Percentiles rank a stretch among this genome's conserved stretches.
These are phyloP conservation scores for Muraenolepis orangiensis DNA, from an alignment of 2,797 vertebrate species.

Conservation along the genomic window DNA sequence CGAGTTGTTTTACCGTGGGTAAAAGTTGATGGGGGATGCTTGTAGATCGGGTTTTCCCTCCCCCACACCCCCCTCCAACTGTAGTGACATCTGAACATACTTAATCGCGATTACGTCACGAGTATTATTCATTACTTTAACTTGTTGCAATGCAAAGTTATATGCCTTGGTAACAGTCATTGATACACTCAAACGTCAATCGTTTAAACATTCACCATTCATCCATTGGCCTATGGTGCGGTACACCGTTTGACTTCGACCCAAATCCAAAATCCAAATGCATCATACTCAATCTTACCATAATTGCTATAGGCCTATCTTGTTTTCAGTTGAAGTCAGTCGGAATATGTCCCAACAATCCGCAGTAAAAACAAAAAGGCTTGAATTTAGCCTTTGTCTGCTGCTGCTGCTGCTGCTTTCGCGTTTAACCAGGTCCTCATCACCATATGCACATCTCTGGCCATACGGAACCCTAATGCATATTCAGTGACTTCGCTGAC, in stretches of 20 bases:
- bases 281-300: background rate
- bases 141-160: background rate
- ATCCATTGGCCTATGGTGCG: background rate
- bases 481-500: conserved; percentile 31
- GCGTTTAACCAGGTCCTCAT: conserved; percentile 31
- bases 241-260: background rate
- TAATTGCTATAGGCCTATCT: background rate
- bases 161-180: background rate
- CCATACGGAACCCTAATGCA: conserved; percentile 34
- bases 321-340: background rate
- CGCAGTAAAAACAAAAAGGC: background rate
- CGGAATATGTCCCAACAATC: background rate
- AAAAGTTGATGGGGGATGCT: background rate
- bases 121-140: background rate
- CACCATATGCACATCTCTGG: background rate
- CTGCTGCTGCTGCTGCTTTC: conserved; percentile 16
- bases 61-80: background rate
- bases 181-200: background rate
- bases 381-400: background rate
- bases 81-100: background rate
- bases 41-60: background rate
- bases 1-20: background rate
- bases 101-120: background rate
- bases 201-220: too few relatives aligned
- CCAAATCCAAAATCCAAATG: background rate